Base-by-base conservation (phyloP, 2,113 vertebrate species). In the Uropsilus gracilis region DNA sequence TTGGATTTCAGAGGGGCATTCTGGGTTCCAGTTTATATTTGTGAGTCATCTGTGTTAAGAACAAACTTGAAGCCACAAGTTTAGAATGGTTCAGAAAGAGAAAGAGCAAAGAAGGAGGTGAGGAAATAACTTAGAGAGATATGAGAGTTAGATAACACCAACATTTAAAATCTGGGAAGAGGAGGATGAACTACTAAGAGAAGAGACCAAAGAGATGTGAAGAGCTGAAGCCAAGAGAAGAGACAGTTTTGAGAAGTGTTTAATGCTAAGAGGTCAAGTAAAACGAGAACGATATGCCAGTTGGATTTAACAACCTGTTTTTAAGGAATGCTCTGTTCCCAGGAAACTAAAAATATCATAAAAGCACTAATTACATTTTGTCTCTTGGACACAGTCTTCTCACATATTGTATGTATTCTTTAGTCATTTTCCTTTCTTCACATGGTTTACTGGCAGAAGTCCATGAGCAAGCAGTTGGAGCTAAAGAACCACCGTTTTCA, bases 291-390 rank as follows among this genome's bases (percentile, higher is more conserved):
- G 69, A 90, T 5, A 72, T 61, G 46, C 77, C 55, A 61, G 17
- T 73, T 84, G 39, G 39, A 89, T 72, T 92, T 95, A 81, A 44
- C 50, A 76, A 86, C 42, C 26, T 73, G 42, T 91, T 81, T 94
- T 89, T 76, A 94, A 95, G 44, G 28, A 91, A 80, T 69, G 24
- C 80, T 75, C 53, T 77, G 13, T 77, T 92, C 61, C 42, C n/a
- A 89, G 16, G 76, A 93, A 95, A 81, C 44, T 81, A 66, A 82
- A 91, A 76, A 53, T 90, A 80, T 53, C 80, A 88, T 66, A 76
- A 91, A 90, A 57, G 26, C 11, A 59, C n/a, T 75, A 84, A 81
- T 59, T 76, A 85, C 18, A 93, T 32, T 93, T 95, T 64, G 12
- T 72, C 44, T 61, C 75, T 91, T 94, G 48, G 72, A 88, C 55